A percentile compares a stretch with the other conserved stretches of the same genome.
phyloP scores from a whole-genome alignment of 2,797 vertebrate genomes.

The Neomorphus geoffroyi region DNA sequence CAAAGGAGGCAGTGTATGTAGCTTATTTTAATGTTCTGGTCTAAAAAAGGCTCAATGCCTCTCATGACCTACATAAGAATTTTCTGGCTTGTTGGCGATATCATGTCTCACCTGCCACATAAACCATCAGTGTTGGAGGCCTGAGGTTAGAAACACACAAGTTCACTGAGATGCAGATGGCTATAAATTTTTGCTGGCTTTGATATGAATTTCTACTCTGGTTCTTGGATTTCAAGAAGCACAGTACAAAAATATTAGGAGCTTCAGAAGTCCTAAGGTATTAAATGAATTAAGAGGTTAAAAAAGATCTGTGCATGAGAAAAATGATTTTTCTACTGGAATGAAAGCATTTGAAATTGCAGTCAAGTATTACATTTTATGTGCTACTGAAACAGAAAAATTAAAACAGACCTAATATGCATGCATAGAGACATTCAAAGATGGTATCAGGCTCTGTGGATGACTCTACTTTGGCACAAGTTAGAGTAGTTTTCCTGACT shows the following conservation, averaged over 20 bases:
- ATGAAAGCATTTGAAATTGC: not conserved
- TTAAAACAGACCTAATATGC: not conserved
- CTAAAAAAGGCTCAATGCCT: not conserved
- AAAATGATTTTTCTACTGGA: not conserved
- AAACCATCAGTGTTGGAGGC: not conserved
- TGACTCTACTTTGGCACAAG: constrained; percentile 14
- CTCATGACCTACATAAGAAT: not conserved
- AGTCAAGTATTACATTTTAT: not conserved
- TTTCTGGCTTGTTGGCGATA: not conserved
- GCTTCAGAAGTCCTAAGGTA: not conserved
- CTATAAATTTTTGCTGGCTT: not conserved
- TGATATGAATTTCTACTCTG: not conserved
- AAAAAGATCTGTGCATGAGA: not conserved
- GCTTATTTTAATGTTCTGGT: not conserved
- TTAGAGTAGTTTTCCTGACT: not conserved
- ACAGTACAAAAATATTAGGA: not conserved
- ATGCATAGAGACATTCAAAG: not conserved
- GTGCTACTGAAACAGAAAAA: constrained; percentile 16
- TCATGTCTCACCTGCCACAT: not conserved
- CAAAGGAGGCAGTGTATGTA: not conserved
- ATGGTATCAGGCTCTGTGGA: not conserved
- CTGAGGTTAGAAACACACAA: not conserved
- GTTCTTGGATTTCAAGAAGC: not conserved
- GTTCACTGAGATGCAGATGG: not conserved
- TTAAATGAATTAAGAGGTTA: not conserved